A percentile compares a stretch with the other conserved stretches of the same genome.
These are phyloP conservation scores for Hermodice carunculata DNA, from an alignment of 2,888 invertebrate genomes.

Conservation along the genomic window DNA sequence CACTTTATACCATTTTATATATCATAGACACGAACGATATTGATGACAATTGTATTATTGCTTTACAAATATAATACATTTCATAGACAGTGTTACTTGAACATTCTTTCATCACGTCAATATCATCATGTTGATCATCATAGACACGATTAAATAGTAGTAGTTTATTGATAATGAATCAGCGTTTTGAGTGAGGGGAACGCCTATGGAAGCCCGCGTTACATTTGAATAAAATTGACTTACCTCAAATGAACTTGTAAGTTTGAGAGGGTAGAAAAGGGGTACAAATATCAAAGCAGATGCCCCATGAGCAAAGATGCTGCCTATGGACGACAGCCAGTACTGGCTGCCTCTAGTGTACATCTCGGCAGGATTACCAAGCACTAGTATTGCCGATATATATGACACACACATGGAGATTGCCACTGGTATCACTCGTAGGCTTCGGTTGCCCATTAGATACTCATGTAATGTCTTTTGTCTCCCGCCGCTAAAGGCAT, in stretches of 20 bases:
- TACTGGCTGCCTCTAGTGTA: slow-evolving; percentile 18
- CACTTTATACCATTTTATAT: no score
- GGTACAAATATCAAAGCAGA: slow-evolving; percentile 9
- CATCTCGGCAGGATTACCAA: slow-evolving; percentile 32
- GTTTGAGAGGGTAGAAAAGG: slow-evolving; percentile 11
- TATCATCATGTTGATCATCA: no score
- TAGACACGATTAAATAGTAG: no score
- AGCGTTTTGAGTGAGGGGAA: no score
- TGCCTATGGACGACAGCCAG: slow-evolving; percentile 19
- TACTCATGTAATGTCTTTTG: slow-evolving; percentile 29
- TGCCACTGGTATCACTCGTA: slow-evolving; percentile 25
- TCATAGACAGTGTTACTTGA: no score
- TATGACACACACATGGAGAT: slow-evolving; percentile 33
- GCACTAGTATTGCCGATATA: slow-evolving; percentile 30
- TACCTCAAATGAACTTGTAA: slow-evolving; percentile 19
- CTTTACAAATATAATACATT: no score
- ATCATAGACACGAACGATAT: no score
- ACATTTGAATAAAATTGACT: no score
- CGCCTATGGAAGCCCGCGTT: no score
- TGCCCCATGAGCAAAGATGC: slow-evolving; percentile 8
- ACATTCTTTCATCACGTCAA: no score
- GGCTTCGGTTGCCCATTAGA: slow-evolving; percentile 22
- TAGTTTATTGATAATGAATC: no score
- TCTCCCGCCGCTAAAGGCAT: slow-evolving; percentile 16
- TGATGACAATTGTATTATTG: no score